Evolutionary conservation across 2,888 invertebrate genomes (phyloP).

Genomic region (Lasioglossum leucozonium): DNA sequence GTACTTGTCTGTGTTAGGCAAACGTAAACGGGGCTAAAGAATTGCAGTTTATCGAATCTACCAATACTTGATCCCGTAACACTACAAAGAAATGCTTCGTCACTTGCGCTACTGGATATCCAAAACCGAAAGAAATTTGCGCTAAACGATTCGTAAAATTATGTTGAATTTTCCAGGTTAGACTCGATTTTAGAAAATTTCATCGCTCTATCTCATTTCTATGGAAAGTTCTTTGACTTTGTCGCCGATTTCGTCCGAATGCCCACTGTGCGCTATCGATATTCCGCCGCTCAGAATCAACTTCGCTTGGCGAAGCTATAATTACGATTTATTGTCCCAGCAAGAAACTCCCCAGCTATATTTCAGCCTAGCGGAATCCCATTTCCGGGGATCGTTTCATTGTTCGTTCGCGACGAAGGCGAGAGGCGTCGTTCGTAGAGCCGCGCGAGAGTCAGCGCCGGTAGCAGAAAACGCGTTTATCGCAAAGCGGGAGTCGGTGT

Average conservation of each 20-base stretch:
- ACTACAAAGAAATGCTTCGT: background rate
- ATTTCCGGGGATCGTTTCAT: conserved; percentile 16
- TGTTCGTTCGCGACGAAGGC: background rate
- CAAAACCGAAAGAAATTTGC: background rate
- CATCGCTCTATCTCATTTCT: no score
- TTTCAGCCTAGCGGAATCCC: background rate
- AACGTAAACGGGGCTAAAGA: background rate
- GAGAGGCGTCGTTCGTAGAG: conserved; percentile 10
- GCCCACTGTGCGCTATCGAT: no score
- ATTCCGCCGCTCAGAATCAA: background rate
- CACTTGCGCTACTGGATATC: background rate
- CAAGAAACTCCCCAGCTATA: background rate
- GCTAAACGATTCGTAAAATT: background rate
- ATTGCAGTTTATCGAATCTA: background rate
- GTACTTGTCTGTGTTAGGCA: background rate
- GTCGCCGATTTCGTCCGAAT: no score
- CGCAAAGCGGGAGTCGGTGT: background rate
- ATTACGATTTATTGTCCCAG: background rate
- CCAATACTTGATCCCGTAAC: background rate
- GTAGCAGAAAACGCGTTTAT: conserved; percentile 20
- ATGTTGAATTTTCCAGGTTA: no score
- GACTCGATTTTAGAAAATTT: no score
- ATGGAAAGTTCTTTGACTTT: no score
- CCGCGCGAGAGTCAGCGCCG: no score
- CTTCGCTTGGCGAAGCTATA: background rate